Conservation (phyloP, 1,140 invertebrate species). For the Drosophila pandora region DNA sequence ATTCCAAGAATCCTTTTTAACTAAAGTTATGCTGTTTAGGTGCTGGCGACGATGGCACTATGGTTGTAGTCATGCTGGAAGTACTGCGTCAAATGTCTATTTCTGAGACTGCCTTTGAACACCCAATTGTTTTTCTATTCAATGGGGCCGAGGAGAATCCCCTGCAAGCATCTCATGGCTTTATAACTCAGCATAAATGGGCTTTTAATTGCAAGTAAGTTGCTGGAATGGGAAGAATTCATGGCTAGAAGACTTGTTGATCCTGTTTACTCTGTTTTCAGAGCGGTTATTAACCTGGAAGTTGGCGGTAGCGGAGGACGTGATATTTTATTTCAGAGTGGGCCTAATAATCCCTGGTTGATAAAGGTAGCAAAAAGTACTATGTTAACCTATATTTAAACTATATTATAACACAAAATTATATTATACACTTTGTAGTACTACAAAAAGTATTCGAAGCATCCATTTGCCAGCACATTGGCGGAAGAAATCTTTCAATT, state of each 20-base stretch:
- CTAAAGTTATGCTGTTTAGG: constrained; percentile 6
- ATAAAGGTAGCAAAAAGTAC: constrained; percentile 87
- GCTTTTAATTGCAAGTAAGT: constrained; percentile 84
- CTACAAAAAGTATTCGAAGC: constrained; percentile 91
- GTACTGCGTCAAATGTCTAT: constrained; percentile 85
- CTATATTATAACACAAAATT: constrained; percentile 48
- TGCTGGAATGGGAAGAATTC: neutral
- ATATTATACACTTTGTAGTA: constrained; percentile 86
- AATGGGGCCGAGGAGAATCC: constrained; percentile 91
- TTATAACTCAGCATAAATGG: constrained; percentile 92
- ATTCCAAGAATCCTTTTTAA: neutral
- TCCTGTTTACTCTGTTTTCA: constrained; percentile 31
- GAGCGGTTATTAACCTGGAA: constrained; percentile 96
- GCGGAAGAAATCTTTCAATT: constrained; percentile 93
- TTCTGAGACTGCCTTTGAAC: constrained; percentile 40
- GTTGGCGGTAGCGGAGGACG: constrained; percentile 96
- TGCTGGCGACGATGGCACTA: constrained; percentile 90
- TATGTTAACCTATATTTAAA: constrained; percentile 74
- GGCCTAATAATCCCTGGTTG: constrained; percentile 95
- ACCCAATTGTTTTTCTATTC: constrained; percentile 90
- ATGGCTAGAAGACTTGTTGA: neutral
- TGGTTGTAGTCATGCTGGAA: constrained; percentile 96
- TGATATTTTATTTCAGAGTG: constrained; percentile 97
- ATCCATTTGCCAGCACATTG: constrained; percentile 92
- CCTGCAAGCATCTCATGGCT: constrained; percentile 89